Conservation (phyloP, 2,113 vertebrate genomes). For the Nesogale talazaci region DNA sequence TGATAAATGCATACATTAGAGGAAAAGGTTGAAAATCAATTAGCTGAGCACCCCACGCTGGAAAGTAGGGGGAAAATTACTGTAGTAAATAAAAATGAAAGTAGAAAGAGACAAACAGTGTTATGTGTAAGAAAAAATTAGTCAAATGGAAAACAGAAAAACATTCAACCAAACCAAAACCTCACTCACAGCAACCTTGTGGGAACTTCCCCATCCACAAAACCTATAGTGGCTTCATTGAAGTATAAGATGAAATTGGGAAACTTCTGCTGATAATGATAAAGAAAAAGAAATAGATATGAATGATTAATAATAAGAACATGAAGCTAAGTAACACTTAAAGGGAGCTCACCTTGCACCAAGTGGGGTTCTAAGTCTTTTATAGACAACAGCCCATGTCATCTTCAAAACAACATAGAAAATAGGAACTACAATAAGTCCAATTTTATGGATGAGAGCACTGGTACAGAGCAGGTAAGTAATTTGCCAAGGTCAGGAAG, state of each 20-base stretch:
- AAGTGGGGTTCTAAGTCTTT: not conserved
- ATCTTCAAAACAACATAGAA: not conserved
- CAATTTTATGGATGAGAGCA: not conserved
- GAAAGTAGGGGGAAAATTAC: not conserved
- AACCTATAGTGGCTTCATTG: not conserved
- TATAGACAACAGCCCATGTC: not conserved
- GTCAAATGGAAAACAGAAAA: not conserved
- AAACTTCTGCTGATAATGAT: not conserved
- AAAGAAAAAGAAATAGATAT: too few species aligned
- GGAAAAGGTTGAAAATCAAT: conserved; percentile 1
- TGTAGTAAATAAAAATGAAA: not conserved
- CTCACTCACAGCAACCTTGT: not conserved
- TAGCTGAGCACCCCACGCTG: not conserved
- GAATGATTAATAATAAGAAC: not conserved
- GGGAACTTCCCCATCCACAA: not conserved
- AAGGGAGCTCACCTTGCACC: not conserved
- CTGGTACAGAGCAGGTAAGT: not conserved
- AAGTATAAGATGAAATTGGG: not conserved
- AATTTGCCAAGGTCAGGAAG: not conserved
- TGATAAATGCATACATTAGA: not conserved
- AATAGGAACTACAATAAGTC: not conserved
- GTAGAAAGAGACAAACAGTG: not conserved
- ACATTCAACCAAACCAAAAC: not conserved
- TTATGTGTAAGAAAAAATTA: not conserved
- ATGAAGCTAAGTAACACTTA: not conserved